Evolutionary conservation across 2,797 vertebrate genomes (phyloP).

Genomic region (Ceyx erithaca): DNA sequence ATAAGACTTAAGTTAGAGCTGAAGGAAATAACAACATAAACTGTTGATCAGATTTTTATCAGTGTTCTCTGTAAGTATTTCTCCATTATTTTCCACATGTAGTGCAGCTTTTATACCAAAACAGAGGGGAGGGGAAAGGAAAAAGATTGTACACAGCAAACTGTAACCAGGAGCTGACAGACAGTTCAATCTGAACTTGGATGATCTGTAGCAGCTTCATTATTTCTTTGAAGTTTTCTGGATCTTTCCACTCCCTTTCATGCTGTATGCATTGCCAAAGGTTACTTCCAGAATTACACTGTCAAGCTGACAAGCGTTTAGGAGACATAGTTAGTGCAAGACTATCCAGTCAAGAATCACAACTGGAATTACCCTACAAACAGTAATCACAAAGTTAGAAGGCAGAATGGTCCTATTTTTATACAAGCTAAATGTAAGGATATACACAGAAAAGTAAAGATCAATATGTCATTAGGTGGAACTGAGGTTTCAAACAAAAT

Average conservation of each 20-base stretch:
- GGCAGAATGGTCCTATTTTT: not conserved
- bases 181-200: not conserved
- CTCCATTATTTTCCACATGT: not conserved
- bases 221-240: not conserved
- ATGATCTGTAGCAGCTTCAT: not conserved
- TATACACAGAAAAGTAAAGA: not conserved
- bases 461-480: accelerated
- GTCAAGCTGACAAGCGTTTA: not conserved
- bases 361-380: not conserved
- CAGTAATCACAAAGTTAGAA: not conserved
- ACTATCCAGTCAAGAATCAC: not conserved
- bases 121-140: too few relatives aligned
- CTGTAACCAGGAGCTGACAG: not conserved
- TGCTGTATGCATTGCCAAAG: not conserved
- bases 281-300: not conserved
- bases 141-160: not conserved
- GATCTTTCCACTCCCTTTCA: not conserved
- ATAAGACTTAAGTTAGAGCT: not conserved
- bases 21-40: conserved; percentile 24
- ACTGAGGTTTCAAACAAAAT: not conserved
- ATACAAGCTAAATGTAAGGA: accelerated
- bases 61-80: not conserved
- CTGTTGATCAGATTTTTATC: conserved; percentile 13
- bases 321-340: not conserved
- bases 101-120: not conserved